Evolutionary conservation across 2,113 vertebrate genomes (phyloP), one percentile per base, ranked within the genome.

Genomic region (Crocuta crocuta): DNA sequence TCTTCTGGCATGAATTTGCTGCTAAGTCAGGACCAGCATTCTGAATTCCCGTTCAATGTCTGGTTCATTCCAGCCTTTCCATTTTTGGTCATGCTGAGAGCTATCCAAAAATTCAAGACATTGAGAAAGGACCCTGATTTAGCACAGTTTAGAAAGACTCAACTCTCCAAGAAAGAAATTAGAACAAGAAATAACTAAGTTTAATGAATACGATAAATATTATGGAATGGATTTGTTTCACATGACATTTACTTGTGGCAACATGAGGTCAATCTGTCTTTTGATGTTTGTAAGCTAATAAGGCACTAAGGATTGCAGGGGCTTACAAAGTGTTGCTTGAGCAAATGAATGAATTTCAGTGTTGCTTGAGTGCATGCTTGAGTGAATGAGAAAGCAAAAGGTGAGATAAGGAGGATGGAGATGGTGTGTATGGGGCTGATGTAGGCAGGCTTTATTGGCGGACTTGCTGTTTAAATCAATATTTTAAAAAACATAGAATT

Each of bases 21-120:
- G 33, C 71, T 83, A 39, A 12, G 58, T 63, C 7, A 82, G 82
- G 35, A 4, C 17, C 17, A 10, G 50, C 2, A 13, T 76, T 12
- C 85, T 96, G 80, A 96, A 90, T 87, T 94, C 39, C 90, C 93
- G 53, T 97, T 87, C 58, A 48, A 1, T 74, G 15, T 39, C 70
- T 91, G 78, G 13, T 50, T 95, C 65, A 70, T 97, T 95, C 43
- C 26, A 88, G 45, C 6, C 61, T 96, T 93, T 55, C 50, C 63
- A 65, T 12, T 89, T 94, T 96, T 28, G 90, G 71, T 89, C 78
- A 82, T 70, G 33, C 5, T 58, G 66, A 85, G 53, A 93, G 65
- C 58, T 55, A 23, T 89, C 61, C 53, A 78, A 86, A 68, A 89
- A 94, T 73, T 93, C 65, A 83, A 81, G 71, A 92, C 61, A 33